phyloP scores from a whole-genome alignment of 2,888 invertebrate genomes.

The Herminia tarsipennalis region DNA sequence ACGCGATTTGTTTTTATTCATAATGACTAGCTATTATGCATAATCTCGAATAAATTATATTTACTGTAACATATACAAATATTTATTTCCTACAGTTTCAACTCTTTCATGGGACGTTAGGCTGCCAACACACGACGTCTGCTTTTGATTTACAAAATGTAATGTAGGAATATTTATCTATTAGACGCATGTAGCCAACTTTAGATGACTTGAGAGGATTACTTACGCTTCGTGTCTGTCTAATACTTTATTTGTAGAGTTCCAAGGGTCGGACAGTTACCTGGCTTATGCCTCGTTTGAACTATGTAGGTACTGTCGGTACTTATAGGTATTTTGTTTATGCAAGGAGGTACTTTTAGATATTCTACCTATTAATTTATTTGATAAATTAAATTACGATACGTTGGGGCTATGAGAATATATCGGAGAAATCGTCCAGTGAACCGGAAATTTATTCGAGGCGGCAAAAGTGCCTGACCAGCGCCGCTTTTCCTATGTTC shows the following conservation, averaged over 20 bases:
- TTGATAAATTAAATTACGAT: no score
- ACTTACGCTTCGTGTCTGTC: conserved; percentile 5
- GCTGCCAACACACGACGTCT: not conserved
- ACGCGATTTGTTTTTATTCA: no score
- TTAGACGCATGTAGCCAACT: not conserved
- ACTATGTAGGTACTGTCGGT: not conserved
- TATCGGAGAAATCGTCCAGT: no score
- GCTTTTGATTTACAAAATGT: not conserved
- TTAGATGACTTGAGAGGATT: conserved; percentile 3
- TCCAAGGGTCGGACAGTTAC: conserved; percentile 1
- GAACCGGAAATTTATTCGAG: no score
- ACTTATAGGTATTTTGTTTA: not conserved
- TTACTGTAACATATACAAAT: no score
- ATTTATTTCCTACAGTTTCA: not conserved
- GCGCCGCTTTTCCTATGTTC: no score
- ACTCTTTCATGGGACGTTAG: conserved; percentile 1
- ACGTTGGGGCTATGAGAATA: no score
- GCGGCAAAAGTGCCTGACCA: no score
- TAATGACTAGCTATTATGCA: no score
- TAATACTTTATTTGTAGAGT: conserved; percentile 8
- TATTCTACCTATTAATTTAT: no score
- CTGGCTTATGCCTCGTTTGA: conserved; percentile 4
- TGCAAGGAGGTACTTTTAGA: not conserved
- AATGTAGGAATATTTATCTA: not conserved
- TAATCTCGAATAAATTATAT: no score